Conservation (phyloP, 2,888 invertebrate species). For the Sepiola atlantica region DNA sequence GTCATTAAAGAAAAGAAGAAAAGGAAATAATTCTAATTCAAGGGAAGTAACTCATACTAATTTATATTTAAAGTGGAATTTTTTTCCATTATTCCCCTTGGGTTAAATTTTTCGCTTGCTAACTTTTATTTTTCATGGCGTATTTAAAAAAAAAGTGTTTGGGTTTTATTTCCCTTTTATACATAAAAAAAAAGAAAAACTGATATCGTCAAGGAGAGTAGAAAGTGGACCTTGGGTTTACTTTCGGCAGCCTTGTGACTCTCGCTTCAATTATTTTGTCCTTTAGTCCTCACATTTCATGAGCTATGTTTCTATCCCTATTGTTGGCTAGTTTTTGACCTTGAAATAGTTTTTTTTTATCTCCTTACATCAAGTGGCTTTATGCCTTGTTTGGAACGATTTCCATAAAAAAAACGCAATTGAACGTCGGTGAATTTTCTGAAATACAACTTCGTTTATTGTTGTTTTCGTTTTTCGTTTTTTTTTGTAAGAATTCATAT, state of each 20-base stretch:
- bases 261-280: no score
- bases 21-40: neutral
- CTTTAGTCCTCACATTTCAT: no score
- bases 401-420: neutral
- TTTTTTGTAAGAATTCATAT: neutral
- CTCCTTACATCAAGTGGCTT: no score
- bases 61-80: neutral
- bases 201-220: neutral
- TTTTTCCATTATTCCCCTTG: neutral
- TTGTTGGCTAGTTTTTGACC: no score
- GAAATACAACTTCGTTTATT: neutral
- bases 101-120: neutral
- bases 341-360: no score
- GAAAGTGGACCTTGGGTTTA: no score
- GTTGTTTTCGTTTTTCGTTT: neutral
- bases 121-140: neutral
- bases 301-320: no score
- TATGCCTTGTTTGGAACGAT: no score
- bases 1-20: neutral
- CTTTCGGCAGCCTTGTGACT: no score
- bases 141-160: no score
- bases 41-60: neutral
- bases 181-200: neutral
- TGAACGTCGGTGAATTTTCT: neutral
- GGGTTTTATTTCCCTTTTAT: neutral